A percentile compares a stretch with the other conserved stretches of the same genome.
Conservation (phyloP, 1,140 invertebrate genomes). For the Galleria mellonella region DNA sequence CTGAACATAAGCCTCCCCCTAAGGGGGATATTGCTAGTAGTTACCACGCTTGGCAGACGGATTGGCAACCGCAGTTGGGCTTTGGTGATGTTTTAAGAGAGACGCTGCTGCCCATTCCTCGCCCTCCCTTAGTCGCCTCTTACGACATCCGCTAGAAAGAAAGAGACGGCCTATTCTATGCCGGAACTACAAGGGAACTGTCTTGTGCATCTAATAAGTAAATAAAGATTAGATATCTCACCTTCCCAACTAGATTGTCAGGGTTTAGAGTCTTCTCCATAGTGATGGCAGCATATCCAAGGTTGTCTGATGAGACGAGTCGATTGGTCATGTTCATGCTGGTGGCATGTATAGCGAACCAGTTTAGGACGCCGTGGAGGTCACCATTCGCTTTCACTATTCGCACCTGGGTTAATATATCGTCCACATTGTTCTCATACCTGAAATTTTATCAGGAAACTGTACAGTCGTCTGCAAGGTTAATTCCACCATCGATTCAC, state of each 20-base stretch:
- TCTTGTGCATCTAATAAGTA: too few relatives aligned
- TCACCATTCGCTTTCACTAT: conserved; percentile 78
- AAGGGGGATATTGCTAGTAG: too few relatives aligned
- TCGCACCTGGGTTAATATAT: conserved; percentile 86
- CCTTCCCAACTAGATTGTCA: conserved; percentile 80
- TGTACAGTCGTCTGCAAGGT: background rate
- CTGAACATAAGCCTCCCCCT: too few relatives aligned
- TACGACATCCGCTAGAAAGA: too few relatives aligned
- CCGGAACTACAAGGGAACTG: too few relatives aligned
- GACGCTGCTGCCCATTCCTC: too few relatives aligned
- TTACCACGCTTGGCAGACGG: too few relatives aligned
- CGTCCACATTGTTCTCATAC: conserved; percentile 88
- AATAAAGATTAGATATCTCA: conserved; percentile 42
- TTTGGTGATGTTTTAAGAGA: too few relatives aligned
- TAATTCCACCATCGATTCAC: too few relatives aligned
- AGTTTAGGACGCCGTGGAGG: conserved; percentile 85
- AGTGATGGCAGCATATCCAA: conserved; percentile 90
- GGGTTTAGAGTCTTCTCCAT: conserved; percentile 87
- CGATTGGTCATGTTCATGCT: conserved; percentile 97
- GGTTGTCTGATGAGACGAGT: conserved; percentile 94
- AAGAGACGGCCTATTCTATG: too few relatives aligned
- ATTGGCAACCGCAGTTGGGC: too few relatives aligned
- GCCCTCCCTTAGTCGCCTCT: too few relatives aligned
- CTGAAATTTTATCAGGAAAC: conserved; percentile 53
- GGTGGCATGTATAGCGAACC: conserved; percentile 95